Percentiles rank a stretch among this genome's conserved stretches.
Conservation (phyloP, 2,797 vertebrate species). For the Neostethus bicornis region DNA sequence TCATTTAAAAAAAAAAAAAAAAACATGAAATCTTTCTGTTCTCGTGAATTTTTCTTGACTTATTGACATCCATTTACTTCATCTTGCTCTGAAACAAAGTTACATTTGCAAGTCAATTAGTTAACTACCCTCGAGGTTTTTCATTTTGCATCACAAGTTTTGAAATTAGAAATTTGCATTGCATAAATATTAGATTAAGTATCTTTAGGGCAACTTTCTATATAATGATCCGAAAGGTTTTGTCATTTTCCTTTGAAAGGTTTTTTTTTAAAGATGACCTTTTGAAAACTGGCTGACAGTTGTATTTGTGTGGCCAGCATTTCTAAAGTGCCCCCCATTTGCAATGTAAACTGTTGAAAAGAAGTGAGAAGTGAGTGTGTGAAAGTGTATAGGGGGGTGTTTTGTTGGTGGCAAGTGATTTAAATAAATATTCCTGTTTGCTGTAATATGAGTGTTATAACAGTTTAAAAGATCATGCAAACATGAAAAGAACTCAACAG, state of each 20-base stretch:
- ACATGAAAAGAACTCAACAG: conserved; percentile 37
- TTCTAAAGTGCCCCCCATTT: conserved; percentile 22
- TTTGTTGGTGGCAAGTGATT: conserved; percentile 22
- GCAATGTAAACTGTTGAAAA: conserved; percentile 4
- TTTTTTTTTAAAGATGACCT: conserved; percentile 19
- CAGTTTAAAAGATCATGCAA: conserved; percentile 59
- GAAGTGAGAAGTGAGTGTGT: conserved; percentile 19
- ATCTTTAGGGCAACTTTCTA: conserved; percentile 45
- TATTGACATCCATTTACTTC: conserved; percentile 67
- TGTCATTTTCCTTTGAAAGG: conserved; percentile 22
- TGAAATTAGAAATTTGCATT: conserved; percentile 62
- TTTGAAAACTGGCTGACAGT: conserved; percentile 11
- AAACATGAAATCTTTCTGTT: conserved; percentile 8
- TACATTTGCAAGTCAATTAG: conserved; percentile 77
- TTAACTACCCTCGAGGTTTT: conserved; percentile 61
- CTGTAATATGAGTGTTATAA: conserved; percentile 54
- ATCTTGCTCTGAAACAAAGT: conserved; percentile 53
- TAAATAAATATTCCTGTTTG: conserved; percentile 59
- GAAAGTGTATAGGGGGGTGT: conserved; percentile 20
- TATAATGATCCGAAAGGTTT: conserved; percentile 20
- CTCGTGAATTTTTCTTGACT: conserved; percentile 54
- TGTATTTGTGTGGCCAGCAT: conserved; percentile 15
- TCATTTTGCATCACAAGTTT: conserved; percentile 58
- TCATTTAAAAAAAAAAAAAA: conserved; percentile 10
- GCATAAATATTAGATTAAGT: conserved; percentile 73